These are phyloP conservation scores for Blera fallax DNA, from an alignment of 2,888 invertebrate genomes.

Conservation along the genomic window DNA sequence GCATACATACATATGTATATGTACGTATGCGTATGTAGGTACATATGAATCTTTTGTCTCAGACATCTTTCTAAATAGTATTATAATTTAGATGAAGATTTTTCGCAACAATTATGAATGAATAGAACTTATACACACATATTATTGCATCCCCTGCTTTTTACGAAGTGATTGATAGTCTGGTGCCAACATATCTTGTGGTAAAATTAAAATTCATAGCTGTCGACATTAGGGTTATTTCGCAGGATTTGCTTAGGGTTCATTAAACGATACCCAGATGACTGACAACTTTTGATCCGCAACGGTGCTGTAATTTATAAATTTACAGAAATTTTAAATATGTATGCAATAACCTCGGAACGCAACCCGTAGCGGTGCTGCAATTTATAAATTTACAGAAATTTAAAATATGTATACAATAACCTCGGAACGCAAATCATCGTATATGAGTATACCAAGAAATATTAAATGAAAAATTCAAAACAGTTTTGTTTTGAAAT, in stretches of 20 bases:
- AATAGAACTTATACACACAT: conserved; percentile 7
- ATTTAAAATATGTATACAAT: background rate
- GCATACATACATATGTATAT: too few relatives aligned
- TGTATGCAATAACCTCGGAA: background rate
- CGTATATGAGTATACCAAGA: too few relatives aligned
- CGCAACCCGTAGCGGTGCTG: too few relatives aligned
- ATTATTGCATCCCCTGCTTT: background rate
- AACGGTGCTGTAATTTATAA: conserved; percentile 1
- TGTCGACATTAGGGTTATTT: conserved; percentile 46
- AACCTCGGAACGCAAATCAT: too few relatives aligned
- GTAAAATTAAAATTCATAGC: conserved; percentile 56
- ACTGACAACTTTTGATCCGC: conserved; percentile 25
- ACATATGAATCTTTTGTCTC: too few relatives aligned
- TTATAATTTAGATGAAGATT: too few relatives aligned
- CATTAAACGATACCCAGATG: conserved; percentile 26
- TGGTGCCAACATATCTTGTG: conserved; percentile 23
- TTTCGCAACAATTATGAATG: background rate
- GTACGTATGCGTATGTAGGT: too few relatives aligned
- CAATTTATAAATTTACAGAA: background rate
- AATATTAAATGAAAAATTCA: too few relatives aligned
- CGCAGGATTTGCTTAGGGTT: conserved; percentile 24
- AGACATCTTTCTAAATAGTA: too few relatives aligned
- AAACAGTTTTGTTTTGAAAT: too few relatives aligned
- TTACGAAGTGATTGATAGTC: conserved; percentile 50
- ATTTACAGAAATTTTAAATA: background rate